Evolutionary conservation across 2,113 vertebrate genomes (phyloP), one percentile per base, ranked within the genome.

Genomic region (Orientallactaga bullata): DNA sequence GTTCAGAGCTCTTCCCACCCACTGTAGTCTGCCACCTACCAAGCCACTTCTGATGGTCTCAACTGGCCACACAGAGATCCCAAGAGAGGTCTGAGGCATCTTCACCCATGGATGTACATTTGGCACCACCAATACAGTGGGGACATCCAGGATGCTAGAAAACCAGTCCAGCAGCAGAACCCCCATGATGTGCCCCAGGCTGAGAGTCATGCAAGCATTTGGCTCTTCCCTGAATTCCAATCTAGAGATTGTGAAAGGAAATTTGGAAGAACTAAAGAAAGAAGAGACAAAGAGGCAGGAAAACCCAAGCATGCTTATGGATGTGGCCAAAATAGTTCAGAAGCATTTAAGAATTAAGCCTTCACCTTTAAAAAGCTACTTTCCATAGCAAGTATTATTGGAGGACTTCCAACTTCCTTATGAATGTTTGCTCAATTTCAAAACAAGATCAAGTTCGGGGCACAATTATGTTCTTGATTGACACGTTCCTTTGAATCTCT

Each of bases 361-460:
- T 83, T 55, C n/a, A 10, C 35, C 79, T 87, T 96, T 78, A 21
- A 80, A 95, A 89, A 68, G 63, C 20, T 76, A 71, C n/a, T 89
- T 84, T 80, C 73, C 12, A 2, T n/a, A 61, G 23, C 21, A 91
- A 21, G n/a, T 55, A 17, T 72, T 42, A 28, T 61, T 69, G 69
- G 30, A 80, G 37, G 58, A 18, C 23, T 82, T 74, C 39, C 37
- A 28, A 58, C 51, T 7, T 77, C 61, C 12, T 72, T 71, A 42
- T 0, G 42, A 72, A 80, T 68, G 58, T 30, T 68, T 90, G 24
- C 63, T 86, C 37, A 87, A 93, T n/a, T 77, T 93, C 71, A 77
- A 58, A 80, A 63, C 42, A 66, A 80, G 79, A 85, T 47, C 39
- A 76, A 84, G 83, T 81, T 68, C 60, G 72, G 32, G 84, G 63